Percentiles rank a stretch among this genome's conserved stretches.
Conservation (phyloP, 2,888 invertebrate species). For the Rhingia rostrata region DNA sequence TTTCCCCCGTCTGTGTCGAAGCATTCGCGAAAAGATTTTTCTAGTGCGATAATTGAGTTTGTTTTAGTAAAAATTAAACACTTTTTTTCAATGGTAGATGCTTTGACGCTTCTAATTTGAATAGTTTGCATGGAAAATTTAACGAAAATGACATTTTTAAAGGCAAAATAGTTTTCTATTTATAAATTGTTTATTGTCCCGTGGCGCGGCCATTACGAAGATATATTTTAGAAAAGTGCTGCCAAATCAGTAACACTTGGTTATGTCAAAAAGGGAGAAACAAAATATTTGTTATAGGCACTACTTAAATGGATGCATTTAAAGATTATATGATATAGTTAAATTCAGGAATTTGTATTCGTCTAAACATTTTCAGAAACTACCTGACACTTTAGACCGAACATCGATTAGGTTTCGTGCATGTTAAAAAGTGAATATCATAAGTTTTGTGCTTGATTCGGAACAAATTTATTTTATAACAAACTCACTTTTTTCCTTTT, state of each 20-base stretch:
- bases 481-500: too few relatives aligned
- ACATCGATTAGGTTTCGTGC: too few relatives aligned
- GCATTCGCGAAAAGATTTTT: slow-evolving; percentile 30
- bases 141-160: slow-evolving; percentile 55
- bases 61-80: slow-evolving; percentile 24
- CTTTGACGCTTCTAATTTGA: slow-evolving; percentile 25
- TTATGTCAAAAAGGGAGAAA: slow-evolving; percentile 31
- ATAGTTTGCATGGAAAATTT: slow-evolving; percentile 30
- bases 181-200: slow-evolving; percentile 74
- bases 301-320: too few relatives aligned
- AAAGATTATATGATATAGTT: too few relatives aligned
- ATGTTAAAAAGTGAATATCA: too few relatives aligned
- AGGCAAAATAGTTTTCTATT: slow-evolving; percentile 65
- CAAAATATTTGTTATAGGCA: not conserved
- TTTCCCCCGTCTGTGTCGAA: slow-evolving; percentile 45
- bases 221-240: slow-evolving; percentile 49
- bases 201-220: slow-evolving; percentile 73
- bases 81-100: slow-evolving; percentile 30
- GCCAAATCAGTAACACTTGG: slow-evolving; percentile 8
- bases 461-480: too few relatives aligned
- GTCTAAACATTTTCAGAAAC: too few relatives aligned
- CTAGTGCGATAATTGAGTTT: slow-evolving; percentile 3
- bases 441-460: too few relatives aligned
- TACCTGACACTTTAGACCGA: too few relatives aligned
- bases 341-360: too few relatives aligned